Conservation (phyloP, 1,140 invertebrate genomes). For the Eciton burchellii region DNA sequence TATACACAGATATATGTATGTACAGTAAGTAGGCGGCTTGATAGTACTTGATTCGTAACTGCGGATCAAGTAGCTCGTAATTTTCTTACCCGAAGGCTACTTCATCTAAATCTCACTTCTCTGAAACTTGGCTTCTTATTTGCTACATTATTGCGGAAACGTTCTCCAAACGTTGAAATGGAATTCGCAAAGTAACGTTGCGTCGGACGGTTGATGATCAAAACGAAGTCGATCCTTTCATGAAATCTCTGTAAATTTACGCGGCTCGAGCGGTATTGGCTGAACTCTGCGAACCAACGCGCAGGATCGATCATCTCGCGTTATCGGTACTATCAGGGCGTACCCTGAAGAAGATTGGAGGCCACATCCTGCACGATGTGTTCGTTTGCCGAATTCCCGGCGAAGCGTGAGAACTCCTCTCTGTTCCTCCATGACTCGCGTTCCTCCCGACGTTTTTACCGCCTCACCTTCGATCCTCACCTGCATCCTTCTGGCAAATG, state of each 20-base stretch:
- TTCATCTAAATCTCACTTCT: too few relatives aligned
- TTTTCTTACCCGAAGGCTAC: too few relatives aligned
- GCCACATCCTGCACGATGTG: constrained; percentile 14
- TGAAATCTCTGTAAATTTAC: not conserved
- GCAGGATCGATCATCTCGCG: constrained; percentile 74
- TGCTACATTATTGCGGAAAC: too few relatives aligned
- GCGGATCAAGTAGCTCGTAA: too few relatives aligned
- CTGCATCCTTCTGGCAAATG: constrained; percentile 48
- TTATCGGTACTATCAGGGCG: constrained; percentile 58
- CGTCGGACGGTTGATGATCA: too few relatives aligned
- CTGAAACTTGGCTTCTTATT: too few relatives aligned
- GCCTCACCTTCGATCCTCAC: constrained; percentile 37
- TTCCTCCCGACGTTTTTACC: constrained; percentile 43
- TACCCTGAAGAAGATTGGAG: not conserved
- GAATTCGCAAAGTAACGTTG: too few relatives aligned
- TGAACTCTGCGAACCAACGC: not conserved
- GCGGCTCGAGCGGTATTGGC: not conserved
- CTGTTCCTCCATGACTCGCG: constrained; percentile 1
- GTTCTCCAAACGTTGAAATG: too few relatives aligned
- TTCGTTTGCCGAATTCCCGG: constrained; percentile 48
- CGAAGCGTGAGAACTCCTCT: constrained; percentile 60
- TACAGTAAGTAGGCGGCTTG: too few relatives aligned
- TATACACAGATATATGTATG: too few relatives aligned
- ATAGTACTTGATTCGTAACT: too few relatives aligned
- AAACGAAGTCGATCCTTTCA: too few relatives aligned